phyloP scores from a whole-genome alignment of 1,140 invertebrate genomes.

The Halictus rubicundus region DNA sequence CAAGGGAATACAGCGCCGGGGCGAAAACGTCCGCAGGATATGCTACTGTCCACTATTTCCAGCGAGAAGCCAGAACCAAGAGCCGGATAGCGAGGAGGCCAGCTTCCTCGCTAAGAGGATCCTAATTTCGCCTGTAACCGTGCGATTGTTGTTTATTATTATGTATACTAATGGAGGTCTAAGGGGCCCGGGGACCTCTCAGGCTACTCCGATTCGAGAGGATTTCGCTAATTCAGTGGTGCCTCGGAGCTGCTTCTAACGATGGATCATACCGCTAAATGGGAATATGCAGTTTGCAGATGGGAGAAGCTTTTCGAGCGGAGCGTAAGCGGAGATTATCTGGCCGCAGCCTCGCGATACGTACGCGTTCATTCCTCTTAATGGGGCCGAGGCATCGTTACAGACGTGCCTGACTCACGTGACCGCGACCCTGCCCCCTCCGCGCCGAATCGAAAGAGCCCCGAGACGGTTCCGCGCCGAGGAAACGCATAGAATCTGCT shows the following conservation, averaged over 20 bases:
- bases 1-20: slow-evolving; percentile 10
- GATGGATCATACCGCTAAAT: slow-evolving; percentile 49
- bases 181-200: slow-evolving; percentile 32
- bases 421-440: background rate
- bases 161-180: slow-evolving; percentile 53
- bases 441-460: background rate
- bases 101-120: slow-evolving; percentile 14
- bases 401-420: background rate
- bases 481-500: too few species aligned
- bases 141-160: slow-evolving; percentile 59
- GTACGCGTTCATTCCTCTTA: slow-evolving; percentile 15
- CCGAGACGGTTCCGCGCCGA: background rate
- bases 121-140: slow-evolving; percentile 33
- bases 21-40: background rate
- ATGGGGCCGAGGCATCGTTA: background rate
- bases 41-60: slow-evolving; percentile 1
- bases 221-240: slow-evolving; percentile 54
- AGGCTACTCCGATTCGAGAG: slow-evolving; percentile 50
- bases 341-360: slow-evolving; percentile 16
- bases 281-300: slow-evolving; percentile 34
- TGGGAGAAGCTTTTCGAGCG: slow-evolving; percentile 1
- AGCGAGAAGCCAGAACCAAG: too few species aligned
- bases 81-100: background rate
- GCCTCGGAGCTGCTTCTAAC: slow-evolving; percentile 33
- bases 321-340: slow-evolving; percentile 47